Evolutionary conservation across 1,140 invertebrate genomes (phyloP).

Genomic region (Atta colombica): DNA sequence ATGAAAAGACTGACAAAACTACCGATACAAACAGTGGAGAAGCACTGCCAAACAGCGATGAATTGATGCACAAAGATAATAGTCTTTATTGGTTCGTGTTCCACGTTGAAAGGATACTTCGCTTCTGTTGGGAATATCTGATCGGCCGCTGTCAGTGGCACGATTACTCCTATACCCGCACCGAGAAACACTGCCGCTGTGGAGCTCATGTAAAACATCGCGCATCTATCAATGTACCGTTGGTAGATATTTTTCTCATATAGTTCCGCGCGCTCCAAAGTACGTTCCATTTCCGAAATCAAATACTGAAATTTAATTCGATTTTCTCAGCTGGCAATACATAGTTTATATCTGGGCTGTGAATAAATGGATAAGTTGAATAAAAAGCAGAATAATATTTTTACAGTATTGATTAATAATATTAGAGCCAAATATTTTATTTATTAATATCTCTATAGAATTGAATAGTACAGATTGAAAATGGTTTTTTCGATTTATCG

Average conservation of each 20-base stretch:
- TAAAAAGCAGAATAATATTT: neutral
- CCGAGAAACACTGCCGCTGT: slow-evolving; percentile 62
- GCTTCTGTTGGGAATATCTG: slow-evolving; percentile 71
- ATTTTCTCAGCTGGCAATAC: neutral
- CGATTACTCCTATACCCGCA: slow-evolving; percentile 18
- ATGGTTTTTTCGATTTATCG: neutral
- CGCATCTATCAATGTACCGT: slow-evolving; percentile 63
- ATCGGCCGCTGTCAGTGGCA: slow-evolving; percentile 40
- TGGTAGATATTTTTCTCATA: slow-evolving; percentile 63
- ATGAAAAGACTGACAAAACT: slow-evolving; percentile 62
- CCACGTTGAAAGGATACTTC: slow-evolving; percentile 76
- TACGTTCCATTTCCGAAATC: slow-evolving; percentile 68
- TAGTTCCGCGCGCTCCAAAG: slow-evolving; percentile 40
- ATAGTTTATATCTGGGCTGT: neutral
- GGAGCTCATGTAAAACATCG: slow-evolving; percentile 51
- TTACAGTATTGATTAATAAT: neutral
- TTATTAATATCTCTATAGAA: neutral
- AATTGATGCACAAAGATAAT: slow-evolving; percentile 75
- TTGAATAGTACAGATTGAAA: neutral
- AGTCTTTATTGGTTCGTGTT: slow-evolving; percentile 68
- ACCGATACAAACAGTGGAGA: slow-evolving; percentile 70
- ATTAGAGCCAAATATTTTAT: neutral
- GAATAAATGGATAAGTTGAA: neutral
- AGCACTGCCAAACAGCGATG: slow-evolving; percentile 68
- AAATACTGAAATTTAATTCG: slow-evolving; percentile 63